Conservation (phyloP, 2,888 invertebrate species). For the Atrina japonica region DNA sequence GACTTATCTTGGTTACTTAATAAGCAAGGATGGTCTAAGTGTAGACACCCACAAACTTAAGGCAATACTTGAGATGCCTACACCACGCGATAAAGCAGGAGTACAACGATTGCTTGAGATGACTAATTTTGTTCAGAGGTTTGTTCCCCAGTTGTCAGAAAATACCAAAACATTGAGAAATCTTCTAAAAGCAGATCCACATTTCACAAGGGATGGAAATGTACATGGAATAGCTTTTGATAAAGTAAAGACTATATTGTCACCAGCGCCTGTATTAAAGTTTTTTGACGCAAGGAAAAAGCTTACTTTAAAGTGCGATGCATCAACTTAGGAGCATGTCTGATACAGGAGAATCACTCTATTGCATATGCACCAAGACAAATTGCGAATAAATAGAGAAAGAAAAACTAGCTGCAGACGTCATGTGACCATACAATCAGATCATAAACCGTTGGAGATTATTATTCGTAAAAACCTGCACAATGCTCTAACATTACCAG, state of each 20-base stretch:
- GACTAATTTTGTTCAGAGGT: constrained; percentile 45
- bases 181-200: background rate
- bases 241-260: constrained; percentile 39
- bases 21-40: constrained; percentile 38
- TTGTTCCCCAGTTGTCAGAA: constrained; percentile 43
- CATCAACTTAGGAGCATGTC: constrained; percentile 43
- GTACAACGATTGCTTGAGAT: constrained; percentile 44
- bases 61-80: constrained; percentile 40
- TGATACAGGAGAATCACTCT: constrained; percentile 54
- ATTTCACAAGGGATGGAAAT: constrained; percentile 34
- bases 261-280: constrained; percentile 26
- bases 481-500: constrained; percentile 57
- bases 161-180: constrained; percentile 34
- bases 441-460: too few species aligned
- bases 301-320: constrained; percentile 42
- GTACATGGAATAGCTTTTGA: constrained; percentile 34
- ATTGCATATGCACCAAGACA: constrained; percentile 47
- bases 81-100: constrained; percentile 37
- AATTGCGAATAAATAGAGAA: constrained; percentile 7
- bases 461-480: constrained; percentile 71
- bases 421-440: constrained; percentile 77
- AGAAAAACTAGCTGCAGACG: constrained; percentile 25
- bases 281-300: constrained; percentile 9
- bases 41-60: constrained; percentile 38
- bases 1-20: constrained; percentile 40